Conservation (phyloP, 2,888 invertebrate species). For the Cheilosia urbana region DNA sequence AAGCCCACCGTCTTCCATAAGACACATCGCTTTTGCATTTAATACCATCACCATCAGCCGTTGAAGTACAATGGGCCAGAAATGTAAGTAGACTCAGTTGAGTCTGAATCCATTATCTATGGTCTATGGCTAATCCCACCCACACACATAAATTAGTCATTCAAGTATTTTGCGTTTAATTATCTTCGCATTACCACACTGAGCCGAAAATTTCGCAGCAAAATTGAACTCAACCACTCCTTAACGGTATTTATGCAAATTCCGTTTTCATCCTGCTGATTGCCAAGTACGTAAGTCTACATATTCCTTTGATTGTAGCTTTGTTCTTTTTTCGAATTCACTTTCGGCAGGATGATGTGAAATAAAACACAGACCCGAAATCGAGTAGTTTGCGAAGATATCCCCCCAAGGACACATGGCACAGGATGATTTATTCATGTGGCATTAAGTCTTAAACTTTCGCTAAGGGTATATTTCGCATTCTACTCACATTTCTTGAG, state of each 20-base stretch:
- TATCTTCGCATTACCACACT: constrained; percentile 27
- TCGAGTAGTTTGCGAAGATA: constrained; percentile 56
- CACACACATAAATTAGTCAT: not conserved
- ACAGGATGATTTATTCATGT: constrained; percentile 67
- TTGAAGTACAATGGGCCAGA: too few relatives aligned
- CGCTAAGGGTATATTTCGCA: constrained; percentile 44
- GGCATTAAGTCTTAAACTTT: constrained; percentile 58
- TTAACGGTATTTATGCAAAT: constrained; percentile 51
- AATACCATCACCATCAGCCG: too few relatives aligned
- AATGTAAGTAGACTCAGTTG: too few relatives aligned
- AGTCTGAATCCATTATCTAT: not conserved
- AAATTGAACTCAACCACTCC: constrained; percentile 21
- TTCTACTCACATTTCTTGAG: constrained; percentile 48
- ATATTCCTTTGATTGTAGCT: constrained; percentile 46
- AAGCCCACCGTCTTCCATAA: too few relatives aligned
- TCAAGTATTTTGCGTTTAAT: constrained; percentile 34
- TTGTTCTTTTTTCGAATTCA: constrained; percentile 3
- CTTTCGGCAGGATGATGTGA: constrained; percentile 5
- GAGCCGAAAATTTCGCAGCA: not conserved
- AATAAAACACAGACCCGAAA: constrained; percentile 29
- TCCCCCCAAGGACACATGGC: constrained; percentile 57
- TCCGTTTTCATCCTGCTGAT: constrained; percentile 17
- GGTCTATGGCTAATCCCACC: not conserved
- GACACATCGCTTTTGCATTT: too few relatives aligned
- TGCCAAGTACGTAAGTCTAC: constrained; percentile 2